These are phyloP conservation scores for Diarsia rubi DNA, from an alignment of 2,888 invertebrate genomes.

Conservation along the genomic window DNA sequence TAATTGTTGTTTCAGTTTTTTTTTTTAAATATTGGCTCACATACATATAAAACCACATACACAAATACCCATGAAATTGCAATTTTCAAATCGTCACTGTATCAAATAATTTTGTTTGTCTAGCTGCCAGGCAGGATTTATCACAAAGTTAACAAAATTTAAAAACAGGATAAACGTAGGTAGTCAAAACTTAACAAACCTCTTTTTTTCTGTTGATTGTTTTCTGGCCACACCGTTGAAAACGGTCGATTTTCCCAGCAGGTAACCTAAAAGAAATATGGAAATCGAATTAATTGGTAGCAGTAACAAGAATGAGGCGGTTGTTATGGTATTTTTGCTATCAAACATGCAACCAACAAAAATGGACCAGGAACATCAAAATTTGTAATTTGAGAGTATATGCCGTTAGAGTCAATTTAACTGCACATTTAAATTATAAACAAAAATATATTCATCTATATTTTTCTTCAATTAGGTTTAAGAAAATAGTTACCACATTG, in stretches of 20 bases:
- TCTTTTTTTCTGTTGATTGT: constrained; percentile 60
- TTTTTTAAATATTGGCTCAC: too few species aligned
- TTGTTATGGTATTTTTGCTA: neutral
- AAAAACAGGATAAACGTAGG: neutral
- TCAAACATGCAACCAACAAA: neutral
- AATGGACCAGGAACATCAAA: neutral
- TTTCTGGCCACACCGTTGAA: constrained; percentile 73
- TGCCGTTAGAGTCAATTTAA: neutral
- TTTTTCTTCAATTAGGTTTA: neutral
- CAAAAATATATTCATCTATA: neutral
- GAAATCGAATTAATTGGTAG: neutral
- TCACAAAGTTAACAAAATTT: neutral
- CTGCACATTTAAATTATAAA: neutral
- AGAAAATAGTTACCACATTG: neutral
- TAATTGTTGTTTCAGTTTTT: too few species aligned
- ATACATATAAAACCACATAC: too few species aligned
- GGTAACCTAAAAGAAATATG: constrained; percentile 67
- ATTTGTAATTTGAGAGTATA: neutral
- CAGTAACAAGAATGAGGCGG: too few species aligned
- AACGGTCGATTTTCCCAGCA: constrained; percentile 82
- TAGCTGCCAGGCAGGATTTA: neutral
- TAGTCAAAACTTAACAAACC: constrained; percentile 65
- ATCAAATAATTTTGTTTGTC: neutral
- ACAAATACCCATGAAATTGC: too few species aligned
- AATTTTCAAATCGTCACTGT: neutral